Base-by-base conservation (phyloP, 53 echinoderm and acorn worm genomes). In the Pentamera pediparva region DNA sequence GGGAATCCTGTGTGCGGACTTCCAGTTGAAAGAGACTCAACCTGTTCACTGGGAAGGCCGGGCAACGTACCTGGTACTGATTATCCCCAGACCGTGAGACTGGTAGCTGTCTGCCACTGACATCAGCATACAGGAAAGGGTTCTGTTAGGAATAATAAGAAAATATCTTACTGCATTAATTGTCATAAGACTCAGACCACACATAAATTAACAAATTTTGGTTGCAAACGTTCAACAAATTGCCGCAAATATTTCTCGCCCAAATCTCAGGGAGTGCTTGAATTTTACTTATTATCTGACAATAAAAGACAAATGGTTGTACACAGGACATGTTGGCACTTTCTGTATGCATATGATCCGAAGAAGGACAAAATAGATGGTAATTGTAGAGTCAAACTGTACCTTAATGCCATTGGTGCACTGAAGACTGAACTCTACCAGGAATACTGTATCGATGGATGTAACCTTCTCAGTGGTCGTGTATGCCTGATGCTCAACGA, bases 21-120 rank as follows among this genome's bases (percentile, higher is more conserved):
- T 41, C 43, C 8, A 15, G 15, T 41, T 41, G 43, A 41, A 15
- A 41, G 43, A 41, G 43, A 41, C 9, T 8, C 43, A 41, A 41
- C 43, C 43, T 41, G 9, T 41, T 55, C 11, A 55, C 15, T 49
- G 50, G 3, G 2, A 57, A 4, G 2, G 28, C 13, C 13, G 11
- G 1, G 5, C 17, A 28, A 11, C 40, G 31, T 81, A 92, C 92
- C 85, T 92, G 89, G 51, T 92, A 92, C n/a, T 80, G 63, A 59
- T 89, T 92, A 37, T 92, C 92, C 74, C 88, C 92, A 39, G 89
- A 86, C 12, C 89, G 79, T 30, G 89, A 86, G 39, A 89, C 92
- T 65, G 92, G 92, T 11, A 92, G 60, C 32, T 92, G 92, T 30
- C 81, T 82, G 20, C 92, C 92, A 60, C 73, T 70, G 31, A 86